Conservation (phyloP, 2,888 invertebrate species). For the Agrotis exclamationis region DNA sequence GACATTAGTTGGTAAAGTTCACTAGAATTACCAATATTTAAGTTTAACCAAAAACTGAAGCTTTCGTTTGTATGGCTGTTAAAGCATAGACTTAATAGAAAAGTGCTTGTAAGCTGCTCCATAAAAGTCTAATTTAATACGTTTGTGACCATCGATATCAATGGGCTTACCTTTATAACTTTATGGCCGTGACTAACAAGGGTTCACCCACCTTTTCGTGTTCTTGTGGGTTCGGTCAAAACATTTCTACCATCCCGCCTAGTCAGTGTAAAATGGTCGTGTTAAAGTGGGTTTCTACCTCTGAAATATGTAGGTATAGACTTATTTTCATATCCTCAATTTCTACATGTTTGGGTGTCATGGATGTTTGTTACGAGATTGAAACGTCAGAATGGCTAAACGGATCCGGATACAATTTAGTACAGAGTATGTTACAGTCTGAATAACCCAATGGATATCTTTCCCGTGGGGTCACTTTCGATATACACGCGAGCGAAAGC, state of each 20-base stretch:
- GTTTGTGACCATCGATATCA: conserved; percentile 5
- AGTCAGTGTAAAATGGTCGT: neutral
- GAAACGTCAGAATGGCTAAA: too few species aligned
- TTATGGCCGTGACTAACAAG: neutral
- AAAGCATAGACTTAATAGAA: neutral
- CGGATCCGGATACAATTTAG: too few species aligned
- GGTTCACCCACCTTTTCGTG: neutral
- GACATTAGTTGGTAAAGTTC: too few species aligned
- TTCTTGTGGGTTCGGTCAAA: neutral
- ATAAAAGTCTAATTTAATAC: conserved; percentile 3
- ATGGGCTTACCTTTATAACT: neutral
- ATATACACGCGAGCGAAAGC: too few species aligned
- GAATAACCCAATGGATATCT: too few species aligned
- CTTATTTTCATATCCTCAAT: neutral
- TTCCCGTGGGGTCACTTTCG: too few species aligned
- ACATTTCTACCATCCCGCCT: neutral
- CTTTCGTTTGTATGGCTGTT: neutral
- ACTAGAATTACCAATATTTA: too few species aligned
- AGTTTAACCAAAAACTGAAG: neutral
- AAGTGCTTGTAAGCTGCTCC: neutral
- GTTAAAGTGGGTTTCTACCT: neutral
- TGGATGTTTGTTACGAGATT: too few species aligned
- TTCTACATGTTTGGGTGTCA: too few species aligned
- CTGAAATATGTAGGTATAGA: neutral
- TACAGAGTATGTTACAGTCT: too few species aligned